Evolutionary conservation across 2,888 invertebrate genomes (phyloP), one percentile per base, ranked within the genome.

Genomic region (Cantharis nigra): DNA sequence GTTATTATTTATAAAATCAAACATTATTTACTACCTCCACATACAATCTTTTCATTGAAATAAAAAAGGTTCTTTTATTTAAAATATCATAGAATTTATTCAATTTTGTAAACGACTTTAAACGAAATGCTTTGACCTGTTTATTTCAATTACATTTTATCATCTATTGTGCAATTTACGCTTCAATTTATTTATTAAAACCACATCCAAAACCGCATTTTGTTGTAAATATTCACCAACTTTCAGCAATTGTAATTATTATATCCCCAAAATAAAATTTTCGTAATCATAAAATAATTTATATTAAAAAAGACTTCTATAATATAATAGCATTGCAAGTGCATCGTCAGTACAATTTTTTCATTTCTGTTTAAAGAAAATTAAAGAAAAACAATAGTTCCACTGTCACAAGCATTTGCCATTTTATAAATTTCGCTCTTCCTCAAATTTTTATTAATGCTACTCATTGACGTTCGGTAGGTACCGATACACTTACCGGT

Each of bases 171-270:
- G 49, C 49, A n/a, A 16, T 28, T 69, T 63, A 71, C 16, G 63
- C 71, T 65, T 26, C 18, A 14, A 49, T 28, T 62, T 49, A 69
- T 73, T 49, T 33, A 20, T 18, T n/a, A 13, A 73, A 73, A 72
- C 72, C 72, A 33, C 72, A 67, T 63, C 10, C 49, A 72, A 72
- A 67, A 67, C 72, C 72, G 67, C 72, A 14, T 65, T 64, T 23
- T 3, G 13, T 49, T 49, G n/a, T 49, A 49, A 30, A 49, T 49
- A 13, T 49, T 49, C 7, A 5, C 5, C 2, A 49, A 49, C 2
- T n/a, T 49, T 49, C n/a, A 49, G 2, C n/a, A 49, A 49, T 49
- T 10, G 10, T 30, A 10, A 30, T 30, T 30, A 30, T 30, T 20
- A 20, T 20, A 20, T 20, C 20, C 20, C 3, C 20, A 3, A 20